Evolutionary conservation across 2,888 invertebrate genomes (phyloP).

Genomic region (Leucania comma): DNA sequence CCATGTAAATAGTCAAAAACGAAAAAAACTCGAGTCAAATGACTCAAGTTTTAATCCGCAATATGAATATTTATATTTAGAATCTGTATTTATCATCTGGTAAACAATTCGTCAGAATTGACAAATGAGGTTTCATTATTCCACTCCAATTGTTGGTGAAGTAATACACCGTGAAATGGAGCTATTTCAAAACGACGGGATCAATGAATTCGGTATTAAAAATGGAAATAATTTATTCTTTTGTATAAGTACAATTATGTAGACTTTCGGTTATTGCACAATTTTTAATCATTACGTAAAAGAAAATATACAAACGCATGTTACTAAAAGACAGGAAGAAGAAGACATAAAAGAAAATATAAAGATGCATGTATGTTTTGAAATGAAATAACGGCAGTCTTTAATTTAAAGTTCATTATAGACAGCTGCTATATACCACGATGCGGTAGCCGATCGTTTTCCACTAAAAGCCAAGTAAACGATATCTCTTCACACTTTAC

Average conservation of each 20-base stretch:
- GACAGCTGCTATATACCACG: slow-evolving; percentile 18
- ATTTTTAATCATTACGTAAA: neutral
- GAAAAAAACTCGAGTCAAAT: neutral
- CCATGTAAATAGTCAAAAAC: neutral
- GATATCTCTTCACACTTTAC: slow-evolving; percentile 24
- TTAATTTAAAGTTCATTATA: slow-evolving; percentile 8
- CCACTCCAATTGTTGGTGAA: slow-evolving; percentile 47
- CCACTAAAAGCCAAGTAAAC: slow-evolving; percentile 41
- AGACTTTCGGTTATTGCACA: neutral
- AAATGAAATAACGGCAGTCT: neutral
- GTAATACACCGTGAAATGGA: slow-evolving; percentile 36
- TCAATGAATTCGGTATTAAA: slow-evolving; percentile 10
- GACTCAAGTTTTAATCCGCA: slow-evolving; percentile 20
- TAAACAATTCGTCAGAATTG: slow-evolving; percentile 34
- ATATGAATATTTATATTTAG: slow-evolving; percentile 41
- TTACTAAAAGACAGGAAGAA: neutral
- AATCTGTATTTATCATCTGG: slow-evolving; percentile 41
- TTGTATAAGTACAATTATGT: neutral
- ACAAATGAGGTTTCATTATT: slow-evolving; percentile 57
- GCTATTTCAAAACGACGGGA: slow-evolving; percentile 23
- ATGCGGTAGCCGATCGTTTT: slow-evolving; percentile 19
- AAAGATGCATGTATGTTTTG: neutral
- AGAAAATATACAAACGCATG: neutral
- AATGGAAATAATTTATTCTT: neutral
- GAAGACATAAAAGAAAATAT: neutral